Evolutionary conservation across 2,888 invertebrate species (phyloP).

Genomic region (Ypsolopha sequella): DNA sequence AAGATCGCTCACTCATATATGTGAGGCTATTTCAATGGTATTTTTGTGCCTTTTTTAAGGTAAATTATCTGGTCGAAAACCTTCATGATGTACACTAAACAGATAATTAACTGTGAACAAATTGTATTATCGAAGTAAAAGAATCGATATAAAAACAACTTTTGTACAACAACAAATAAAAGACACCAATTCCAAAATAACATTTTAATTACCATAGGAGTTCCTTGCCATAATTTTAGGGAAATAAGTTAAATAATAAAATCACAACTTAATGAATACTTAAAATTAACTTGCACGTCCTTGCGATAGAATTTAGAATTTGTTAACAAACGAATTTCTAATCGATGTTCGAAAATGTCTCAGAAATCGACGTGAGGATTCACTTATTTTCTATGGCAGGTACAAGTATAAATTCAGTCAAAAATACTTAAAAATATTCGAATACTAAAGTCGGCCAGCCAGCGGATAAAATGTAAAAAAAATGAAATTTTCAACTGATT

Average conservation of each 20-base stretch:
- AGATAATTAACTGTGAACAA: too few relatives aligned
- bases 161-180: background rate
- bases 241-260: slow-evolving; percentile 68
- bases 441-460: slow-evolving; percentile 39
- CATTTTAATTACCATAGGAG: slow-evolving; percentile 60
- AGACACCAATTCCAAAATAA: background rate
- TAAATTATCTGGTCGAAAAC: too few relatives aligned
- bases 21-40: too few relatives aligned
- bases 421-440: slow-evolving; percentile 53
- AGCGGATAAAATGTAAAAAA: slow-evolving; percentile 41
- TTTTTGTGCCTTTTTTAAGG: too few relatives aligned
- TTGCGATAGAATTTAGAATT: slow-evolving; percentile 36
- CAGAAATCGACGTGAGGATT: slow-evolving; percentile 40
- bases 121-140: too few relatives aligned
- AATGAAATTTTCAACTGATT: slow-evolving; percentile 20
- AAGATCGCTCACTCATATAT: too few relatives aligned
- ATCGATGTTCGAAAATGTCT: slow-evolving; percentile 7
- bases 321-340: slow-evolving; percentile 23
- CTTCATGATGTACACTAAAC: too few relatives aligned
- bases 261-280: slow-evolving; percentile 68
- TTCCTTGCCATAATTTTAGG: slow-evolving; percentile 68
- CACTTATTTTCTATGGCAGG: slow-evolving; percentile 65
- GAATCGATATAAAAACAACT: background rate
- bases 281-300: slow-evolving; percentile 62
- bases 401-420: slow-evolving; percentile 44